Evolutionary conservation across 2,888 invertebrate genomes (phyloP).

Genomic region (Polydrusus tereticollis): DNA sequence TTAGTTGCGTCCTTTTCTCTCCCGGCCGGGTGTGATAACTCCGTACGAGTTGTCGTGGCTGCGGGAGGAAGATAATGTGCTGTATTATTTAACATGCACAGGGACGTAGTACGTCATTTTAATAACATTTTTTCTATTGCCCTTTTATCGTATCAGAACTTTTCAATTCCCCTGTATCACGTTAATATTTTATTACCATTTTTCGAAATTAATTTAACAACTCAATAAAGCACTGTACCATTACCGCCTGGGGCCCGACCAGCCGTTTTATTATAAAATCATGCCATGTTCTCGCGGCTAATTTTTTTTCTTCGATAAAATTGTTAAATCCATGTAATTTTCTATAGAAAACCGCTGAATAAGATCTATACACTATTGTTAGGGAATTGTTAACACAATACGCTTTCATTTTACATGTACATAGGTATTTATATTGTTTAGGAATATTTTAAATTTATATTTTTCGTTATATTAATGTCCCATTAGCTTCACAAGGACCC

Average conservation of each 20-base stretch:
- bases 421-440: no score
- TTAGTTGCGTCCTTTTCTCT: constrained; percentile 8
- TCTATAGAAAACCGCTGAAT: constrained; percentile 20
- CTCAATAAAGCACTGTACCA: constrained; percentile 20
- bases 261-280: constrained; percentile 20
- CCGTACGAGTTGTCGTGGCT: constrained; percentile 18
- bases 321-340: constrained; percentile 25
- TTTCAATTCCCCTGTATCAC: no score
- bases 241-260: constrained; percentile 11
- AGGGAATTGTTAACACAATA: constrained; percentile 15
- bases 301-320: constrained; percentile 11
- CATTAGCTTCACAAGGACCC: no score
- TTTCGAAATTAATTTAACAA: constrained; percentile 17
- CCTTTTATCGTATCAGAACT: no score
- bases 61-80: constrained; percentile 11
- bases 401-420: constrained; percentile 6
- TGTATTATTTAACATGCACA: constrained; percentile 13
- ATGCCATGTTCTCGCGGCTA: constrained; percentile 15
- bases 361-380: constrained; percentile 9
- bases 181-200: constrained; percentile 8
- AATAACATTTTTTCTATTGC: background rate
- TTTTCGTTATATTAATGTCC: no score
- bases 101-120: constrained; percentile 6
- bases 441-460: no score
- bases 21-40: constrained; percentile 21